phyloP scores from a whole-genome alignment of 2,888 invertebrate species.

The Brachynemurus nebulosus region DNA sequence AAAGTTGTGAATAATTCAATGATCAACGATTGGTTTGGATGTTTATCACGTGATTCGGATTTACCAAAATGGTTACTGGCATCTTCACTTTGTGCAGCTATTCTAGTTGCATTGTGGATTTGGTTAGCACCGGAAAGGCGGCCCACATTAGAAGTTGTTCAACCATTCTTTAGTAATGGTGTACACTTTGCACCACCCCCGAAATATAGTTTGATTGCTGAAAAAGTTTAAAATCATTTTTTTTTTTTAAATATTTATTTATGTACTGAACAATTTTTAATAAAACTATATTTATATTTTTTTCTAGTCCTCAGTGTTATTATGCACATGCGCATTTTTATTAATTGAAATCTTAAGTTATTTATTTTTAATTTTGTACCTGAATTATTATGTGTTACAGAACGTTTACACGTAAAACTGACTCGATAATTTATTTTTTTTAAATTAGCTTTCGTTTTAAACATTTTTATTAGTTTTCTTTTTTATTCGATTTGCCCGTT shows the following conservation, averaged over 20 bases:
- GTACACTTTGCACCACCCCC: constrained; percentile 19
- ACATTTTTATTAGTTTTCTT: too few species aligned
- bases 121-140: constrained; percentile 28
- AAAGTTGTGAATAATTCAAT: constrained; percentile 1
- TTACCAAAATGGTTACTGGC: constrained; percentile 33
- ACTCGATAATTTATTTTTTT: too few species aligned
- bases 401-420: too few species aligned
- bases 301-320: too few species aligned
- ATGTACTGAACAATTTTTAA: background rate
- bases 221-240: constrained; percentile 16
- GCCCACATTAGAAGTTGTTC: background rate
- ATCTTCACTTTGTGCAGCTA: constrained; percentile 31
- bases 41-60: constrained; percentile 34
- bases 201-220: constrained; percentile 22
- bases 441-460: too few species aligned
- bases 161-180: constrained; percentile 6
- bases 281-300: background rate
- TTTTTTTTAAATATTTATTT: background rate
- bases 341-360: too few species aligned
- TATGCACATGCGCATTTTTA: too few species aligned
- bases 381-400: too few species aligned
- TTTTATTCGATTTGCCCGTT: too few species aligned
- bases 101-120: constrained; percentile 34
- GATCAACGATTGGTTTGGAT: constrained; percentile 27
- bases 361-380: too few species aligned